phyloP scores from a whole-genome alignment of 2,797 vertebrate species.

The Pelodytes ibericus region DNA sequence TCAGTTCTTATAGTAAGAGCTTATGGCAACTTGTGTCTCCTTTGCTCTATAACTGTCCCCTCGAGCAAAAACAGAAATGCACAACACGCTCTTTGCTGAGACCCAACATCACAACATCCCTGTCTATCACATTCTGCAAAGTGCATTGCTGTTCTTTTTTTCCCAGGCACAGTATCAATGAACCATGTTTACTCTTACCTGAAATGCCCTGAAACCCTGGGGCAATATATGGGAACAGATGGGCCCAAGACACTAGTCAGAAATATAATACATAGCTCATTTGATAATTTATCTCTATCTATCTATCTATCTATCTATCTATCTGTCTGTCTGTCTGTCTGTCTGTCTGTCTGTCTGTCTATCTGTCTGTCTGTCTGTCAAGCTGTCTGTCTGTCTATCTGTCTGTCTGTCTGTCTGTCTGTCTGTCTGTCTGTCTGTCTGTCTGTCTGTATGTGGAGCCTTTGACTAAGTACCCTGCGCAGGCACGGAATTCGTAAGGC shows the following conservation, averaged over 20 bases:
- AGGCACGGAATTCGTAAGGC: too few relatives aligned
- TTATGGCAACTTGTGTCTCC: slow-evolving; percentile 17
- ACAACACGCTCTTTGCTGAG: slow-evolving; percentile 34
- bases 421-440: too few relatives aligned
- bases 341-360: too few relatives aligned
- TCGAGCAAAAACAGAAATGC: slow-evolving; percentile 41
- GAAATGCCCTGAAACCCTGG: slow-evolving; percentile 22
- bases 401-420: too few relatives aligned
- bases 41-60: slow-evolving; percentile 48
- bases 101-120: slow-evolving; percentile 15
- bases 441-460: too few relatives aligned
- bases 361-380: too few relatives aligned
- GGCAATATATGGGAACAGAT: slow-evolving; percentile 8
- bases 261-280: too few relatives aligned
- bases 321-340: too few relatives aligned
- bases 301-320: too few relatives aligned
- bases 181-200: slow-evolving; percentile 18
- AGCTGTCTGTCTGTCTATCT: too few relatives aligned
- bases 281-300: too few relatives aligned
- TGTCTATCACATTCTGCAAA: slow-evolving; percentile 34
- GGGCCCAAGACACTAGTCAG: not conserved
- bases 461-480: too few relatives aligned
- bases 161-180: slow-evolving; percentile 16
- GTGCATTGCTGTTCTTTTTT: slow-evolving; percentile 6
- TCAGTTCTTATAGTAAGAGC: not conserved